These are phyloP conservation scores for Smithornis capensis DNA, from an alignment of 2,113 vertebrate genomes.

Conservation along the genomic window DNA sequence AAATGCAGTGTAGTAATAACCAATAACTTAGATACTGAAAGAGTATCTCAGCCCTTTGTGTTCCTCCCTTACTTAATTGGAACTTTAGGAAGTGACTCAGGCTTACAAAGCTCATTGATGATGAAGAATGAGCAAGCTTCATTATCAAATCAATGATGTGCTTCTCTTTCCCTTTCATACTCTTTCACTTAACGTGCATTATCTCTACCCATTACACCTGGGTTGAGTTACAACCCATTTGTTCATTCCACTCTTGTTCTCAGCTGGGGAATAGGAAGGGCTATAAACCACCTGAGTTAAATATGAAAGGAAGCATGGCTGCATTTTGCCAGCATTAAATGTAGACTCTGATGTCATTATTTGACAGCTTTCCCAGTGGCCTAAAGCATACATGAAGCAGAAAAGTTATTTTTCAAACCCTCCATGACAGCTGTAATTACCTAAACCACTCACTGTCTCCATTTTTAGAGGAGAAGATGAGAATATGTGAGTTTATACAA, in stretches of 20 bases:
- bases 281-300: not conserved
- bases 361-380: constrained; percentile 43
- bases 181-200: not conserved
- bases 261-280: not conserved
- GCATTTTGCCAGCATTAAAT: not conserved
- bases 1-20: not conserved
- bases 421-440: constrained; percentile 9
- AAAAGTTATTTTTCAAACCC: constrained; percentile 24
- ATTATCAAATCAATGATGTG: not conserved
- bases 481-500: not conserved
- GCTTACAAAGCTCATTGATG: not conserved
- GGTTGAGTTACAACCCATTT: not conserved
- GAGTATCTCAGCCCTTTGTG: not conserved
- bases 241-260: not conserved
- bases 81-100: constrained; percentile 8
- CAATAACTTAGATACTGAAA: not conserved
- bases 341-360: constrained; percentile 28
- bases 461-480: constrained; percentile 10
- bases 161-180: not conserved
- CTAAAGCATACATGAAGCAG: constrained; percentile 5
- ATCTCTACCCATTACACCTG: not conserved
- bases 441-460: not conserved
- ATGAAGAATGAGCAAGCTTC: not conserved
- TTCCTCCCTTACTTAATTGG: not conserved
- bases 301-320: not conserved